A percentile compares a stretch with the other conserved stretches of the same genome.
Conservation (phyloP, 1,140 invertebrate genomes). For the Reticulitermes speratus region DNA sequence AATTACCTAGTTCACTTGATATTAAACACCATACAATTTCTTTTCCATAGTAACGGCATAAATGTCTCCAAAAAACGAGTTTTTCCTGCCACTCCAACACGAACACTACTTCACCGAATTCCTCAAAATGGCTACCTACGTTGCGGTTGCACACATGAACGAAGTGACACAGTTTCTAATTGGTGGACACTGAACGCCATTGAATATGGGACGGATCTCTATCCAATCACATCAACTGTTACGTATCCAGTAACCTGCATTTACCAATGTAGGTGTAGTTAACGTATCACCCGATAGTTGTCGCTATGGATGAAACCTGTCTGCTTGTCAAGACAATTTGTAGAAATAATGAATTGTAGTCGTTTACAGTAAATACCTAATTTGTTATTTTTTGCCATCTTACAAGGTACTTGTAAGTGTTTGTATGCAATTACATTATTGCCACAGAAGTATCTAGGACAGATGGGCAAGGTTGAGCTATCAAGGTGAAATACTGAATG, state of each 20-base stretch:
- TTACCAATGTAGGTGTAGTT: not conserved
- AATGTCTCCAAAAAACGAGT: not conserved
- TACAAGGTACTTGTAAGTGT: not conserved
- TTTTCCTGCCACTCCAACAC: not conserved
- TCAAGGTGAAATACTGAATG: constrained; percentile 25
- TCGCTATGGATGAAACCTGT: not conserved
- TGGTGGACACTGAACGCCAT: not conserved
- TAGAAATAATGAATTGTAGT: not conserved
- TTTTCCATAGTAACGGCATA: not conserved
- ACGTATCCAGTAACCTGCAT: not conserved
- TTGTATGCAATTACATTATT: not conserved
- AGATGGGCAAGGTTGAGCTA: not conserved
- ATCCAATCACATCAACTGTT: not conserved
- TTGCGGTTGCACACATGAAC: not conserved
- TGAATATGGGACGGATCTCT: not conserved
- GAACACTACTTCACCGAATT: not conserved
- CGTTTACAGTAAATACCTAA: not conserved
- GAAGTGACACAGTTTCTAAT: not conserved
- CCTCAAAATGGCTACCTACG: constrained; percentile 25
- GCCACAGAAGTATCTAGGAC: not conserved
- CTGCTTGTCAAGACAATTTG: not conserved
- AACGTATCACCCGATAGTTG: not conserved
- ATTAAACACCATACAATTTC: not conserved
- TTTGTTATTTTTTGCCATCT: not conserved
- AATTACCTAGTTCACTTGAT: not conserved